Evolutionary conservation across 92 coral and sea anemone species (phyloP).

Genomic region (Muricea muricata): DNA sequence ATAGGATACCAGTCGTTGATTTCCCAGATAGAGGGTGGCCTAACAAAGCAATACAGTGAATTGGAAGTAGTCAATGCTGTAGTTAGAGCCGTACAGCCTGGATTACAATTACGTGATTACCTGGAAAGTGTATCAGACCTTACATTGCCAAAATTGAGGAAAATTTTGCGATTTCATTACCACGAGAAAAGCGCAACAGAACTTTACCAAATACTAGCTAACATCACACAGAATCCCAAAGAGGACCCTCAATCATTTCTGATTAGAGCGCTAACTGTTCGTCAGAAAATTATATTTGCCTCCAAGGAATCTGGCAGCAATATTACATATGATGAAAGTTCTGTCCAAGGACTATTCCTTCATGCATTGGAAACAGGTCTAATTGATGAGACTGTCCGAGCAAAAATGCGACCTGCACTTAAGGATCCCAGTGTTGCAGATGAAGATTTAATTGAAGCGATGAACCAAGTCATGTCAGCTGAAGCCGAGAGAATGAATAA

Average conservation of each 20-base stretch:
- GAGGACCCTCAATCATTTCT: constrained; percentile 70
- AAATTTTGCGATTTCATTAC: constrained; percentile 69
- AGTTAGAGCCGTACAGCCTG: constrained; percentile 67
- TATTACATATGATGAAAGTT: constrained; percentile 57
- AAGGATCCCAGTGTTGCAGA: too few species aligned
- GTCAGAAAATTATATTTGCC: constrained; percentile 5
- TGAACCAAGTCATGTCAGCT: neutral
- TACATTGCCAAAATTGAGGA: constrained; percentile 52
- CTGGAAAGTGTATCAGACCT: constrained; percentile 60
- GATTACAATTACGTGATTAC: constrained; percentile 60
- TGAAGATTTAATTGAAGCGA: constrained; percentile 17
- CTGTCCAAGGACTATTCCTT: constrained; percentile 66
- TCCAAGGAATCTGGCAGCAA: constrained; percentile 53
- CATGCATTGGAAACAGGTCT: constrained; percentile 72
- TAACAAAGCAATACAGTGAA: constrained; percentile 60
- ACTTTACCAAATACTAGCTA: neutral
- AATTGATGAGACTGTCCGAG: constrained; percentile 12
- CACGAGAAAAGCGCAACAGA: constrained; percentile 67
- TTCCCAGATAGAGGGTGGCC: constrained; percentile 68
- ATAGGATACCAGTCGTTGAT: constrained; percentile 66
- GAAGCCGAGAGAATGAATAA: neutral
- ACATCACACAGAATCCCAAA: constrained; percentile 28
- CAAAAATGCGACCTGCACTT: too few species aligned
- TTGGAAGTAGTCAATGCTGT: constrained; percentile 62
- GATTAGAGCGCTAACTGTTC: constrained; percentile 62